Evolutionary conservation across 2,888 invertebrate species (phyloP), one percentile per base, ranked within the genome.

Genomic region (Eupeodes latifasciatus): DNA sequence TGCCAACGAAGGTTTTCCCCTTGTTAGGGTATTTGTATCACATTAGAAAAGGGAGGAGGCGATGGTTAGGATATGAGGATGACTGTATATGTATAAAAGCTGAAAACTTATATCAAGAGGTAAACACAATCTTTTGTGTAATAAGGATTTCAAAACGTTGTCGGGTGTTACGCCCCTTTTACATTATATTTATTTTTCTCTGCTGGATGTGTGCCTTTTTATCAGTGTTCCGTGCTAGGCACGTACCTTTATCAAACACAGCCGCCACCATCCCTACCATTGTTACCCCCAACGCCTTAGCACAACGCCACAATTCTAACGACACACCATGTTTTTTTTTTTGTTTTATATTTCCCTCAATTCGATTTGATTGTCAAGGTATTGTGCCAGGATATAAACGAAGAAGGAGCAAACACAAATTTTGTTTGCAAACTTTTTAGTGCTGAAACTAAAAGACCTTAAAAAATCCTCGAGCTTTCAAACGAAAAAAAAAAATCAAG

Each of bases 101-200:
- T 51, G 27, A 57, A 78, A 83, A 84, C 80, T 83, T 83, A 83
- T 77, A 72, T 36, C 72, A 76, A 83, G 86, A 80, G 83, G 79
- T 75, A 83, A 66, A 76, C 75, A 80, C 53, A 83, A 61, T 69
- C 67, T 72, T 83, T 67, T 44, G 57, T 83, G 87, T 76, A 86
- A 80, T 72, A 80, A 83, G 83, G 76, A 87, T 47, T 71, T 59
- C 49, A 67, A 80, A 85, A 85, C 69, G 85, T 55, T 16, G 59
- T 51, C 66, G 44, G 44, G 44, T 67, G 74, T 69, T 67, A 79
- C 74, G 84, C 59, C 62, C 71, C 47, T 36, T 69, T 27, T 27
- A 27, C 27, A 27, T 27, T 71, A 71, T 57, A 85, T 80, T 76
- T 75, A 80, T 76, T 69, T 27, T 53, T 10, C 51, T 67, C 14